Evolutionary conservation across 2,797 vertebrate species (phyloP).

Genomic region (Phrynocephalus forsythii): DNA sequence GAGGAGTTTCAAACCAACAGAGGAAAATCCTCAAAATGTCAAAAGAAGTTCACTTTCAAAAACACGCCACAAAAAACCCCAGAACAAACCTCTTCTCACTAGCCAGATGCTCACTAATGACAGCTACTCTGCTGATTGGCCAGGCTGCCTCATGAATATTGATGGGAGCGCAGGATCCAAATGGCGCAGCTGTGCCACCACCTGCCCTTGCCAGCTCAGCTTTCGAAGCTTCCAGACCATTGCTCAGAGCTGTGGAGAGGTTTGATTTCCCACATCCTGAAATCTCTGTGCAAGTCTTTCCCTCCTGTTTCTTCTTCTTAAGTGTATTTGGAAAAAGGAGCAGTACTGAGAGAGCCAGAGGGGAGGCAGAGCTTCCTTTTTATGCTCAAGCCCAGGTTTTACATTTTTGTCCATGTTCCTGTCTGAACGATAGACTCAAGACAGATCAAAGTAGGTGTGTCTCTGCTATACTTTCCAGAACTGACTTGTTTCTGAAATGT

Average conservation of each 20-base stretch:
- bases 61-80: background rate
- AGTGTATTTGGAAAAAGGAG: background rate
- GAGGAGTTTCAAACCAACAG: slow-evolving; percentile 54
- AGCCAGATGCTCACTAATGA: slow-evolving; percentile 75
- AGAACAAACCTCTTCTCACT: slow-evolving; percentile 66
- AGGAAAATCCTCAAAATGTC: slow-evolving; percentile 74
- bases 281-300: slow-evolving; percentile 39
- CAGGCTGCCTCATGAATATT: slow-evolving; percentile 74
- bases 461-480: background rate
- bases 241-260: slow-evolving; percentile 58
- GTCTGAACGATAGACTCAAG: background rate
- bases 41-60: slow-evolving; percentile 76
- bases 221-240: slow-evolving; percentile 74
- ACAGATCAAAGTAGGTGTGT: background rate
- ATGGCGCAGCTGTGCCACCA: slow-evolving; percentile 80
- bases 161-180: slow-evolving; percentile 74
- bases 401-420: background rate
- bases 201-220: slow-evolving; percentile 73
- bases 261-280: slow-evolving; percentile 48
- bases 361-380: background rate
- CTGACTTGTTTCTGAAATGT: background rate
- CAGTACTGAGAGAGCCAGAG: background rate
- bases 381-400: background rate
- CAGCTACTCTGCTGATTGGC: slow-evolving; percentile 73
- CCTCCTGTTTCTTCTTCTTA: background rate